These are phyloP conservation scores for Crepidodera aurea DNA, from an alignment of 2,888 invertebrate species.

Conservation along the genomic window DNA sequence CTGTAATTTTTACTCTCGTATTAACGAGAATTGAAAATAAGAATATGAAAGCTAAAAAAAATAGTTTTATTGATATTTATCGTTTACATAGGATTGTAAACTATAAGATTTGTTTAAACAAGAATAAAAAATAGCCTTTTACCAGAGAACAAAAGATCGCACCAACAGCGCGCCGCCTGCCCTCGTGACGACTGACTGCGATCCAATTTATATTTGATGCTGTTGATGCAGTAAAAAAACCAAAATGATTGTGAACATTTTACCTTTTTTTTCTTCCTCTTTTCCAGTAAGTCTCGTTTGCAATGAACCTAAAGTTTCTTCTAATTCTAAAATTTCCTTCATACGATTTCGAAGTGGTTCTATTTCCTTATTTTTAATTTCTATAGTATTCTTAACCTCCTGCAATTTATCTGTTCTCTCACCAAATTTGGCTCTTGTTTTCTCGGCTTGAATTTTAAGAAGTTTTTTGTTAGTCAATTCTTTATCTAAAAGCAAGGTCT, in stretches of 20 bases:
- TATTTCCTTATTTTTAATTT: conserved; percentile 60
- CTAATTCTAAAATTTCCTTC: conserved; percentile 57
- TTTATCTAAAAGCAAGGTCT: conserved; percentile 59
- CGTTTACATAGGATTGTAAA: no score
- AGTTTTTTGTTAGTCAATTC: conserved; percentile 61
- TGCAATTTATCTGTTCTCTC: conserved; percentile 70
- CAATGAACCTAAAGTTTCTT: conserved; percentile 54
- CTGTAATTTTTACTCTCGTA: no score
- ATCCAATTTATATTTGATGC: no score
- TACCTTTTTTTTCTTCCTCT: conserved; percentile 66
- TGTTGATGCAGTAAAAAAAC: neutral
- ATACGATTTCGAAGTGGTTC: conserved; percentile 60
- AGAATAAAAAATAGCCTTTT: no score
- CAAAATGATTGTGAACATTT: conserved; percentile 40
- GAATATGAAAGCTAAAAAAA: no score
- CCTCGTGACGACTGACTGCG: no score
- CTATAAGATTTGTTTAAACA: no score
- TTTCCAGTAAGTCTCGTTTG: conserved; percentile 61
- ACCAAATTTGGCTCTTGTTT: conserved; percentile 68
- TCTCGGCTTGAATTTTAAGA: conserved; percentile 69
- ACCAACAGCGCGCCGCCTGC: no score
- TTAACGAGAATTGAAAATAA: no score
- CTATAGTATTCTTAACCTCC: conserved; percentile 64
- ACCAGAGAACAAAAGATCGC: no score
- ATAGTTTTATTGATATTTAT: no score